These are phyloP conservation scores for Centropus bengalensis DNA, from an alignment of 2,113 vertebrate species.

Conservation along the genomic window DNA sequence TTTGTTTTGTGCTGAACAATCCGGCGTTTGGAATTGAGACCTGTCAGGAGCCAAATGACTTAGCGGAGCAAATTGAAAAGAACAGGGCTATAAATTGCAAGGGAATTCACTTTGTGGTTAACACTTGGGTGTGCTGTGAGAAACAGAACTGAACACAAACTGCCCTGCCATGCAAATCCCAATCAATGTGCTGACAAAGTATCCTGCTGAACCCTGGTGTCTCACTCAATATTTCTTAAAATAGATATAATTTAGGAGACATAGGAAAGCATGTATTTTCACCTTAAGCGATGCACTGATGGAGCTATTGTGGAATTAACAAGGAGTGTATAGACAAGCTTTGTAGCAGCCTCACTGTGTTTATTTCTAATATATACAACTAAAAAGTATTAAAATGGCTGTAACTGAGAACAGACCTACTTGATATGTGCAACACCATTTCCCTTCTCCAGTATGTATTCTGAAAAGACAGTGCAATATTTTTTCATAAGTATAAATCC, in stretches of 20 bases:
- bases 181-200: neutral
- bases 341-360: neutral
- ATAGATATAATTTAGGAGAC: neutral
- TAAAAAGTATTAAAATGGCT: neutral
- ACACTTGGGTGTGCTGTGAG: neutral
- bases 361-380: neutral
- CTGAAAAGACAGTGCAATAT: neutral
- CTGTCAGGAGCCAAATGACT: neutral
- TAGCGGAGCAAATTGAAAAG: neutral
- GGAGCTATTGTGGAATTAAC: neutral
- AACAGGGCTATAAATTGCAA: neutral
- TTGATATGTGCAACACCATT: neutral
- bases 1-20: neutral
- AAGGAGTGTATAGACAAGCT: neutral
- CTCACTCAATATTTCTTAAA: constrained; percentile 3
- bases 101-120: neutral
- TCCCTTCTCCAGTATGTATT: neutral
- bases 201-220: neutral
- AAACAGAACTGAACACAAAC: neutral
- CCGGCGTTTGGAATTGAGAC: neutral
- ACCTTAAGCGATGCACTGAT: neutral
- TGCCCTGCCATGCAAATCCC: neutral
- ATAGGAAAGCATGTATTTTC: neutral
- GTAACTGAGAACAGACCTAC: neutral
- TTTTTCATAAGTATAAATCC: neutral